These are phyloP conservation scores for Sapajus apella DNA, from an alignment of 2,113 vertebrate species.

Conservation along the genomic window DNA sequence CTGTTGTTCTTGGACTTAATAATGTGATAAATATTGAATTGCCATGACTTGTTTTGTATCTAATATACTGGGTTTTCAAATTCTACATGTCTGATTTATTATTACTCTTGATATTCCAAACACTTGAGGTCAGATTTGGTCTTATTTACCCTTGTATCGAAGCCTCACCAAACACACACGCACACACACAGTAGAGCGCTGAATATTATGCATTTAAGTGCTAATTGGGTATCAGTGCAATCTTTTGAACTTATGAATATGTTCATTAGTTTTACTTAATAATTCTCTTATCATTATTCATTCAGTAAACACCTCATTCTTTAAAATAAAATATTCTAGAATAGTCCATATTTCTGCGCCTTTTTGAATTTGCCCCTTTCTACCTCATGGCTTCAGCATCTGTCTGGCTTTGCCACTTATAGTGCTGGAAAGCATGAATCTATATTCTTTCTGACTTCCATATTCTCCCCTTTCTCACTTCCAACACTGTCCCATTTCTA, in stretches of 20 bases:
- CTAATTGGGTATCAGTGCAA: background rate
- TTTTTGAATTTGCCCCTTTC: background rate
- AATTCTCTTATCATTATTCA: background rate
- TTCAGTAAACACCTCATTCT: background rate
- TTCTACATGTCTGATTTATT: background rate
- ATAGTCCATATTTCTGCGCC: background rate
- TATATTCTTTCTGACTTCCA: background rate
- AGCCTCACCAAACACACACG: background rate
- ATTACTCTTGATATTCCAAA: constrained; percentile 36
- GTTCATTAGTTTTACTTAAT: background rate
- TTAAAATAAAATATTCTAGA: background rate
- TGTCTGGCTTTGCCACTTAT: background rate
- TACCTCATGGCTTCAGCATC: background rate
- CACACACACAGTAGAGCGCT: background rate
- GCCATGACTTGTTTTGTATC: background rate
- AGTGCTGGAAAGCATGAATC: background rate
- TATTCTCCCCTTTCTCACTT: background rate
- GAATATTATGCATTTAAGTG: background rate
- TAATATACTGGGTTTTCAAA: constrained; percentile 38
- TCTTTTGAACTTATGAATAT: background rate
- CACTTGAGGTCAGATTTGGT: background rate
- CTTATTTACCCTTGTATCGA: background rate
- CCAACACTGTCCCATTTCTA: background rate
- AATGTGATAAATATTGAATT: constrained; percentile 50
- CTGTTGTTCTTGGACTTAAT: constrained; percentile 27